phyloP scores from a whole-genome alignment of 2,797 vertebrate genomes.

The Epinephelus awoara region DNA sequence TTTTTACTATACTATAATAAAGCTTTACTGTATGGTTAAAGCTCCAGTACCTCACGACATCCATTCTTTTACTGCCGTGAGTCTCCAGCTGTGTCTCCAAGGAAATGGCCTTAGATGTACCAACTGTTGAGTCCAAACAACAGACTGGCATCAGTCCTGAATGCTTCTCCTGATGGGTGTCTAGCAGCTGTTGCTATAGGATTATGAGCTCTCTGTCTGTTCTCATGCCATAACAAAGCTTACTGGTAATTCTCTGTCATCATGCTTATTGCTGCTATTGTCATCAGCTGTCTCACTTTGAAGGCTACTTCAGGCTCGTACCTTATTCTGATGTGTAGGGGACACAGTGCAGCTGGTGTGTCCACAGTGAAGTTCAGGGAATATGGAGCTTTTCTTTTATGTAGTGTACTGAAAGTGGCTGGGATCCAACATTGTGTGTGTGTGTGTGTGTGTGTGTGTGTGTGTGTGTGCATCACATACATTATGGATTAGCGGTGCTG shows the following conservation, averaged over 20 bases:
- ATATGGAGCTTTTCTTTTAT: constrained; percentile 13
- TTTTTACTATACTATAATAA: not conserved
- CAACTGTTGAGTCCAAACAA: constrained; percentile 37
- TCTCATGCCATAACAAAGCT: constrained; percentile 26
- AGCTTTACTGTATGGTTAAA: not conserved
- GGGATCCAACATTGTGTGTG: constrained; percentile 21
- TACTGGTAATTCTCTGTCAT: constrained; percentile 24
- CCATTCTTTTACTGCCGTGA: not conserved
- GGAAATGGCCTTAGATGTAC: constrained; percentile 24
- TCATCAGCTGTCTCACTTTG: constrained; percentile 35
- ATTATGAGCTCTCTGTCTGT: constrained; percentile 42
- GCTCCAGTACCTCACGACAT: not conserved
- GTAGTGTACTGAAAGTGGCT: constrained; percentile 25
- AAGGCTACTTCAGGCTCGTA: not conserved
- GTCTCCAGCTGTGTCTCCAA: constrained; percentile 3
- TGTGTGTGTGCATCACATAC: constrained; percentile 37
- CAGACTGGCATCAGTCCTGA: constrained; percentile 40
- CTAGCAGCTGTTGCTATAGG: constrained; percentile 41
- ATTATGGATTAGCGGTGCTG: constrained; percentile 53
- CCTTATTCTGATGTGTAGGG: not conserved
- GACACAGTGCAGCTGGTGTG: not conserved
- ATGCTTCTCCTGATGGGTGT: constrained; percentile 40
- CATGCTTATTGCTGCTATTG: constrained; percentile 31
- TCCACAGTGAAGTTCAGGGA: constrained; percentile 7
- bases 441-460: constrained; percentile 27